Percentiles rank a stretch among this genome's conserved stretches.
phyloP scores from a whole-genome alignment of 2,888 invertebrate genomes.

The Drosophila phalerata region DNA sequence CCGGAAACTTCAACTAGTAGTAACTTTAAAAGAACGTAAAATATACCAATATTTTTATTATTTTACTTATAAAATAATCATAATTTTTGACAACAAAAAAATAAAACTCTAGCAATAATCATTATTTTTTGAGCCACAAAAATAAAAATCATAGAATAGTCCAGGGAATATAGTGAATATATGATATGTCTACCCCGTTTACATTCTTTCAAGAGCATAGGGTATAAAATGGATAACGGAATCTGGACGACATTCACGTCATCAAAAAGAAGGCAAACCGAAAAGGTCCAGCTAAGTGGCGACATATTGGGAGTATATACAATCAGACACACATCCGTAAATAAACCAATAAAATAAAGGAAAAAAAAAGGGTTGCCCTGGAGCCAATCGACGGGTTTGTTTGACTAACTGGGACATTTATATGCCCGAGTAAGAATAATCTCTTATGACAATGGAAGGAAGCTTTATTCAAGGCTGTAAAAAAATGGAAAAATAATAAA shows the following conservation, averaged over 20 bases:
- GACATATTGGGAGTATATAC: constrained; percentile 65
- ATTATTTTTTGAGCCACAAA: no score
- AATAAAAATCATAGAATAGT: no score
- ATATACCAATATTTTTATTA: no score
- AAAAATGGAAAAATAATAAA: constrained; percentile 34
- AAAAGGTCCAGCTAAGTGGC: constrained; percentile 57
- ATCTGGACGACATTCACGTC: constrained; percentile 18
- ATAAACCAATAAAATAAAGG: constrained; percentile 25
- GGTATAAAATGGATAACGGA: constrained; percentile 33
- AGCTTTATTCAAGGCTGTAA: constrained; percentile 3
- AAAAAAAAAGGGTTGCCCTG: constrained; percentile 58
- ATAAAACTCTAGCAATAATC: no score
- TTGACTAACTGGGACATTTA: constrained; percentile 73
- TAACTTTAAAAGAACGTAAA: no score
- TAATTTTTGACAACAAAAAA: no score
- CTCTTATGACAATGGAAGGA: constrained; percentile 29
- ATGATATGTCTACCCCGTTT: background rate
- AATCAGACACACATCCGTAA: constrained; percentile 24
- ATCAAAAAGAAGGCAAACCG: constrained; percentile 37
- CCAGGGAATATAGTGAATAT: no score
- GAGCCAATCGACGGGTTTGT: constrained; percentile 37
- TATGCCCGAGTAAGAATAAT: constrained; percentile 51
- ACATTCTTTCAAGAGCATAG: background rate
- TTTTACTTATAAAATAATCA: no score
- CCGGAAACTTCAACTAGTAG: no score